phyloP scores from a whole-genome alignment of 37 sponge, comb jelly and placozoan species.

The Trichoplax adhaerens region DNA sequence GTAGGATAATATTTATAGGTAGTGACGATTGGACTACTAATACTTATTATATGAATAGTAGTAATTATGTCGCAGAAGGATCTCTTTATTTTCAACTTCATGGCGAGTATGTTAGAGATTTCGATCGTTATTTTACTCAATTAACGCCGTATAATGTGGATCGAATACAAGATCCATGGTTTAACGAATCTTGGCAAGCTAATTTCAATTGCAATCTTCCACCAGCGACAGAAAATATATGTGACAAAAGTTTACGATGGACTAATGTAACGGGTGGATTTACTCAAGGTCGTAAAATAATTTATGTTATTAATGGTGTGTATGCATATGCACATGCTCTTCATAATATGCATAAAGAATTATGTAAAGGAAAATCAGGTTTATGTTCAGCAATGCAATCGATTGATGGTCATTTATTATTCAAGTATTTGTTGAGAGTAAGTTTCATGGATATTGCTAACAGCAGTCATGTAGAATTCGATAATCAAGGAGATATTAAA shows the following conservation, averaged over 20 bases:
- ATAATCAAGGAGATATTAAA: constrained; percentile 15
- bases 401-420: no score
- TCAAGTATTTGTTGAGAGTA: no score
- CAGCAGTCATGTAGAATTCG: no score
- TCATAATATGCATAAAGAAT: constrained; percentile 17
- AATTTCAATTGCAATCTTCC: constrained; percentile 17
- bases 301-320: constrained; percentile 76
- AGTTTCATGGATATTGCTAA: no score
- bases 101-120: not conserved
- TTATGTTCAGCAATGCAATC: no score
- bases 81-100: constrained; percentile 19
- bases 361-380: no score
- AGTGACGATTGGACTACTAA: constrained; percentile 13
- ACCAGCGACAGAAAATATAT: no score
- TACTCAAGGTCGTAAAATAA: constrained; percentile 33
- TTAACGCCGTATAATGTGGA: constrained; percentile 19
- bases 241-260: no score
- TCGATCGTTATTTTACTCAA: constrained; percentile 42
- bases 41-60: not conserved
- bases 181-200: constrained; percentile 37
- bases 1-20: constrained; percentile 6
- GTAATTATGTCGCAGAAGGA: constrained; percentile 6
- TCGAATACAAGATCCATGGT: constrained; percentile 51
- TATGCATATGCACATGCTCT: constrained; percentile 56
- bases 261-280: no score